Evolutionary conservation across 2,888 invertebrate genomes (phyloP), one percentile per base, ranked within the genome.

Genomic region (Oscheius myriophilus): DNA sequence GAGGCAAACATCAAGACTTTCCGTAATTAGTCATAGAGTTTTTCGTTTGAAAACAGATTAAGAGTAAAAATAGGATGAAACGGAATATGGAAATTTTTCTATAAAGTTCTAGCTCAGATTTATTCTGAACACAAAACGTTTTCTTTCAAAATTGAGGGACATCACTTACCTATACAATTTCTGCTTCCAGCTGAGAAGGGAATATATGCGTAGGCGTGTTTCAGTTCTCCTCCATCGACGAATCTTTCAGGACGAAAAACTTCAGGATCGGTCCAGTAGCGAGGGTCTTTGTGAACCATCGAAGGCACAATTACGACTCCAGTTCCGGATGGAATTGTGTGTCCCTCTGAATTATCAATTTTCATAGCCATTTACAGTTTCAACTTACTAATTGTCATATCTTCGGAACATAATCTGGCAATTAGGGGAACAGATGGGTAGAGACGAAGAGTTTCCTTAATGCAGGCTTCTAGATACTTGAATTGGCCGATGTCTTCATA

Each of bases 141-240:
- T n/a, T n/a, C n/a, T n/a, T n/a, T n/a, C n/a, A n/a, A 33, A 49
- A 61, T 11, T 2, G 1, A 52, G 11, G 18, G 18, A 7, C 12
- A 16, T 7, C 18, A 51, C 72, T 78, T 71, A 88, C 89, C 89
- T 52, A 89, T 89, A 77, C 89, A 89, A 80, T 89, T 89, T 52
- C 89, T 77, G 2, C 87, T 83, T 4, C 89, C 89, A 33, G 89
- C 89, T 11, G 89, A 89, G 81, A 89, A 89, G 1, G 89, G 89
- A 41, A 89, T 86, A 79, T 87, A 89, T 18, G 87, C 84, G 78
- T 84, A 89, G 1, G 89, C 87, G 78, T 89, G 88, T 21, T 72
- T 73, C n/a, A 79, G 43, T 52, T 87, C 87, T 18, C 87, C 87
- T 18, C 87, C 87, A 25, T 84, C 84, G 43, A 87, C 72, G 76